Evolutionary conservation across 2,888 invertebrate genomes (phyloP).

Genomic region (Pheosia tremula): DNA sequence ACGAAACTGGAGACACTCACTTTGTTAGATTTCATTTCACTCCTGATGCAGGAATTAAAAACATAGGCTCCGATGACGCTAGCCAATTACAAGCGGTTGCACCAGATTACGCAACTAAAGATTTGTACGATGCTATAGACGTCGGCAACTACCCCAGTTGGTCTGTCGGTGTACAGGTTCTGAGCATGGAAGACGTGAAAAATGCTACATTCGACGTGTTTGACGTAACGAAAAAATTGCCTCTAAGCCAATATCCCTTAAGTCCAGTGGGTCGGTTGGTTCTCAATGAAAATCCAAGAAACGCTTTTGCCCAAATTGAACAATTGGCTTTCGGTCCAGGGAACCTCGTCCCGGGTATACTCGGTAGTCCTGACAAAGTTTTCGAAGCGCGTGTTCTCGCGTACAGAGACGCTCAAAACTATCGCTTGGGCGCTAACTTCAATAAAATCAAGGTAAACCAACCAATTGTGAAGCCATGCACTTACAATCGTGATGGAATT

Average conservation of each 20-base stretch:
- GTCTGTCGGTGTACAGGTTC: slow-evolving; percentile 91
- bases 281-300: slow-evolving; percentile 92
- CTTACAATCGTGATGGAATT: slow-evolving; percentile 94
- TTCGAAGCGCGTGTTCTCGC: slow-evolving; percentile 92
- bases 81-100: slow-evolving; percentile 86
- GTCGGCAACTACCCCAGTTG: slow-evolving; percentile 88
- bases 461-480: slow-evolving; percentile 87
- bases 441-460: slow-evolving; percentile 96
- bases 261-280: slow-evolving; percentile 92
- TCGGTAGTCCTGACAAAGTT: slow-evolving; percentile 95
- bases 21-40: slow-evolving; percentile 95
- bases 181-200: slow-evolving; percentile 92
- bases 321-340: slow-evolving; percentile 94
- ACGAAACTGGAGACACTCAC: slow-evolving; percentile 86
- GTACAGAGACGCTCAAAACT: slow-evolving; percentile 93
- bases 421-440: slow-evolving; percentile 95
- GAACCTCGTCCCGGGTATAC: slow-evolving; percentile 94
- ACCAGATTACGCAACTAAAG: slow-evolving; percentile 94
- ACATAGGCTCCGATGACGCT: slow-evolving; percentile 87
- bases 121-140: slow-evolving; percentile 93
- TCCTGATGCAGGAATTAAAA: slow-evolving; percentile 93
- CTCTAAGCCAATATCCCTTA: slow-evolving; percentile 89
- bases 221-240: slow-evolving; percentile 95
- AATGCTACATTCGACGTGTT: slow-evolving; percentile 92
- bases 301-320: slow-evolving; percentile 96